These are phyloP conservation scores for Schlechtendalia chinensis DNA, from an alignment of 1,140 invertebrate genomes.

Conservation along the genomic window DNA sequence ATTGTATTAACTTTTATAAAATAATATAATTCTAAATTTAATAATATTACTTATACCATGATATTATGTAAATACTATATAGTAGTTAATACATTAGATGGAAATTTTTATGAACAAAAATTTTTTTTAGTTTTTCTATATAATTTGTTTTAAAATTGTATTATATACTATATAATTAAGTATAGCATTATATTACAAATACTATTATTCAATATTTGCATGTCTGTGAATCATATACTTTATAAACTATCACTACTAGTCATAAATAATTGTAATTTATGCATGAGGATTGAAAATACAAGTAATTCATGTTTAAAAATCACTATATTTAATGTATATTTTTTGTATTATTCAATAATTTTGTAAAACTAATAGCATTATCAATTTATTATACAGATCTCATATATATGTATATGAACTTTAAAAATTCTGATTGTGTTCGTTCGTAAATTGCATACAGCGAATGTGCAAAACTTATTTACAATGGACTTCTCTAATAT, in stretches of 20 bases:
- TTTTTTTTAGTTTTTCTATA: background rate
- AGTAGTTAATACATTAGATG: background rate
- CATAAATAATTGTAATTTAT: conserved; percentile 3
- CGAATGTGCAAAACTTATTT: background rate
- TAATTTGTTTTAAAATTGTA: background rate
- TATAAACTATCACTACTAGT: background rate
- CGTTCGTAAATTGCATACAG: background rate
- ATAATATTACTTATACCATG: background rate
- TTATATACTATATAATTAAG: background rate
- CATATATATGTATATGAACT: conserved; percentile 24
- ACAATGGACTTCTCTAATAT: background rate
- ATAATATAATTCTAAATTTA: background rate
- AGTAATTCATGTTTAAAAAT: conserved; percentile 14
- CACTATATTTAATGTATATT: background rate
- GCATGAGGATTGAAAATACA: background rate
- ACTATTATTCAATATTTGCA: conserved; percentile 8
- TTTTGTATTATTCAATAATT: conserved; percentile 1
- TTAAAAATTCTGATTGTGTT: background rate
- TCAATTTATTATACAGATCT: conserved; percentile 15
- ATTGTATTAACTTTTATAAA: conserved; percentile 6
- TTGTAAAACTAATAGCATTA: background rate
- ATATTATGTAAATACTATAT: conserved; percentile 19
- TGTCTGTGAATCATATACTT: background rate
- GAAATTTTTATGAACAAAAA: background rate
- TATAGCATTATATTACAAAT: no score